These are phyloP conservation scores for Acleris literana DNA, from an alignment of 2,888 invertebrate species.

Conservation along the genomic window DNA sequence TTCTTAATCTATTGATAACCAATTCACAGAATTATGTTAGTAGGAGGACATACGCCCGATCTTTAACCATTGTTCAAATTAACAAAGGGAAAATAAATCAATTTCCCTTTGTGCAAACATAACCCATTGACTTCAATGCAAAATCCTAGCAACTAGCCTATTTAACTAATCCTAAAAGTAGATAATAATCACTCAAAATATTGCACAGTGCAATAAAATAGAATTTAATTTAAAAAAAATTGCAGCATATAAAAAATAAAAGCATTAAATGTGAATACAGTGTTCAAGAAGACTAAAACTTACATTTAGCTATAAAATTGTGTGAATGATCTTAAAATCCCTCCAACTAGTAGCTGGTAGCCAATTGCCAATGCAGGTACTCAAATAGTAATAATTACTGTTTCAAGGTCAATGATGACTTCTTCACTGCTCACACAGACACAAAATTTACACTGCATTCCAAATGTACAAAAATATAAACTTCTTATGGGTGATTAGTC, in stretches of 20 bases:
- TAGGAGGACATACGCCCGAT: too few species aligned
- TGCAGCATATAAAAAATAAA: constrained; percentile 25
- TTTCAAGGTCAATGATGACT: constrained; percentile 18
- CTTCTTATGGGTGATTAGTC: constrained; percentile 27
- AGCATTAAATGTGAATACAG: constrained; percentile 29
- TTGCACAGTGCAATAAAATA: constrained; percentile 11
- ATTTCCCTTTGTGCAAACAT: neutral
- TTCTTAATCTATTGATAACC: too few species aligned
- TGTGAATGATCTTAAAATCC: constrained; percentile 53
- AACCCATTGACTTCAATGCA: neutral
- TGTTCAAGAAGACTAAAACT: constrained; percentile 65
- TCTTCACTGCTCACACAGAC: constrained; percentile 18
- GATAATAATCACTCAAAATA: constrained; percentile 14
- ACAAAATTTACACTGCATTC: constrained; percentile 20
- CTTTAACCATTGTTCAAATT: too few species aligned
- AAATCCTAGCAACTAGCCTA: neutral
- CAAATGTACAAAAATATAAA: constrained; percentile 36
- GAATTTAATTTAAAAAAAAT: too few species aligned
- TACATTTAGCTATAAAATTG: constrained; percentile 48
- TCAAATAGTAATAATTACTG: constrained; percentile 10
- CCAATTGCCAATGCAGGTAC: constrained; percentile 19
- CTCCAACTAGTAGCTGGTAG: constrained; percentile 30
- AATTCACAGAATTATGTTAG: too few species aligned
- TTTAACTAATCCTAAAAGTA: constrained; percentile 1
- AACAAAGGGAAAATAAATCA: too few species aligned